Conservation (phyloP, 1,140 invertebrate species). For the Anastrepha ludens region DNA sequence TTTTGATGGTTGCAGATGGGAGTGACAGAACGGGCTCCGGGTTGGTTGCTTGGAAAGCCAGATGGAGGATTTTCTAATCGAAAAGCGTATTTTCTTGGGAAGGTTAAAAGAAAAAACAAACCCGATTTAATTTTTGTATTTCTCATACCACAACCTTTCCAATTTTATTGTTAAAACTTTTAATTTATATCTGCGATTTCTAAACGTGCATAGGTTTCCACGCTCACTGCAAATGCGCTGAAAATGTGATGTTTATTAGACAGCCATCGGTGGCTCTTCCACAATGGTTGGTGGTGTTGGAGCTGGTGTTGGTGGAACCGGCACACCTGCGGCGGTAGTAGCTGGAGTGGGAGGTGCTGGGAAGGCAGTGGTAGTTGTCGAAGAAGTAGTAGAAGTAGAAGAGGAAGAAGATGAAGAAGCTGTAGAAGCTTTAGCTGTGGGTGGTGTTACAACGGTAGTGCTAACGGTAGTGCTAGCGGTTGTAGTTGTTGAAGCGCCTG, state of each 20-base stretch:
- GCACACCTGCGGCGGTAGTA: not conserved
- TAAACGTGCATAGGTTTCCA: too few species aligned
- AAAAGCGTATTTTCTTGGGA: too few species aligned
- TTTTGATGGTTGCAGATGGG: too few species aligned
- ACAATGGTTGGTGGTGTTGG: conserved; percentile 56
- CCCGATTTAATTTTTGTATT: not conserved
- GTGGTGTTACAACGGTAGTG: not conserved
- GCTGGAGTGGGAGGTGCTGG: conserved; percentile 46
- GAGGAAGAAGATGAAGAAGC: not conserved
- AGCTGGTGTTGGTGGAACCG: conserved; percentile 55
- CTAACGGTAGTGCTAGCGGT: not conserved
- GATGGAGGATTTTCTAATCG: too few species aligned
- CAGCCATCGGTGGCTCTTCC: not conserved
- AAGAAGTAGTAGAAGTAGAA: not conserved
- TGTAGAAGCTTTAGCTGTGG: not conserved
- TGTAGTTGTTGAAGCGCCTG: not conserved
- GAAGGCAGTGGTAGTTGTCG: not conserved
- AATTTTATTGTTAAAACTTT: not conserved
- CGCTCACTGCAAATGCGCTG: too few species aligned
- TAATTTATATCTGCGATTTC: too few species aligned
- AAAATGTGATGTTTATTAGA: not conserved
- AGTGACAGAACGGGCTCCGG: too few species aligned
- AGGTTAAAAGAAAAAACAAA: too few species aligned
- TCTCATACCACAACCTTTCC: not conserved
- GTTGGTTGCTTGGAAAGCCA: too few species aligned